phyloP scores from a whole-genome alignment of 2,888 invertebrate species.

The Thymelicus lineola region DNA sequence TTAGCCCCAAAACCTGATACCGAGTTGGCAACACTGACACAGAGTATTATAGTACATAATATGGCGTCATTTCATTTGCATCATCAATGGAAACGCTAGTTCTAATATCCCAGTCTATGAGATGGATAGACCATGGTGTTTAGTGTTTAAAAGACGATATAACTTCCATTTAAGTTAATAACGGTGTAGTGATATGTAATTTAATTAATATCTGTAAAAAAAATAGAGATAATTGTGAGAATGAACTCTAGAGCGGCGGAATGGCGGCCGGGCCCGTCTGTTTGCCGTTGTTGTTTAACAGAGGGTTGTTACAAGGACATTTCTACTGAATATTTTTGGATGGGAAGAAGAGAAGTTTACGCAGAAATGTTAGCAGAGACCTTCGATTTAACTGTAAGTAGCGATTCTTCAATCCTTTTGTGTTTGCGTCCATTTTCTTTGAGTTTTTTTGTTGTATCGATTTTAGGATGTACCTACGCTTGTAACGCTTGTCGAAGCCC shows the following conservation, averaged over 20 bases:
- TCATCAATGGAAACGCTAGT: not conserved
- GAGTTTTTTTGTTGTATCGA: constrained; percentile 14
- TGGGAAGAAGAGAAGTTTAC: constrained; percentile 80
- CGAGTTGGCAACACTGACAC: not conserved
- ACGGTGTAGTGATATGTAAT: constrained; percentile 21
- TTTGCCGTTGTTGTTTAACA: constrained; percentile 76
- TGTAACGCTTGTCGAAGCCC: not conserved
- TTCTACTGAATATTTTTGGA: constrained; percentile 82
- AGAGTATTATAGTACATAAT: no score
- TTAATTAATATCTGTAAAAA: constrained; percentile 58
- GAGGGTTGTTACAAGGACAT: constrained; percentile 81
- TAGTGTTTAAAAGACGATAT: constrained; percentile 35
- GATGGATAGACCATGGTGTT: constrained; percentile 28
- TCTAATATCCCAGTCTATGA: constrained; percentile 1
- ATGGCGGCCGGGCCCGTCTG: constrained; percentile 77
- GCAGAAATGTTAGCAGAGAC: constrained; percentile 75
- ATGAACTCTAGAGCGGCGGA: constrained; percentile 72
- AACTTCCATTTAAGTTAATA: constrained; percentile 34
- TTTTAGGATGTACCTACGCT: constrained; percentile 27
- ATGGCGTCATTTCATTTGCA: constrained; percentile 40
- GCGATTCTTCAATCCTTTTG: constrained; percentile 34
- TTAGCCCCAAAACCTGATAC: no score
- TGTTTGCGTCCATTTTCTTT: constrained; percentile 14
- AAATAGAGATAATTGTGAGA: constrained; percentile 49
- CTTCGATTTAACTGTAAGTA: constrained; percentile 70